phyloP scores from a whole-genome alignment of 1,140 invertebrate species.

The Pachypeltis micranthus region DNA sequence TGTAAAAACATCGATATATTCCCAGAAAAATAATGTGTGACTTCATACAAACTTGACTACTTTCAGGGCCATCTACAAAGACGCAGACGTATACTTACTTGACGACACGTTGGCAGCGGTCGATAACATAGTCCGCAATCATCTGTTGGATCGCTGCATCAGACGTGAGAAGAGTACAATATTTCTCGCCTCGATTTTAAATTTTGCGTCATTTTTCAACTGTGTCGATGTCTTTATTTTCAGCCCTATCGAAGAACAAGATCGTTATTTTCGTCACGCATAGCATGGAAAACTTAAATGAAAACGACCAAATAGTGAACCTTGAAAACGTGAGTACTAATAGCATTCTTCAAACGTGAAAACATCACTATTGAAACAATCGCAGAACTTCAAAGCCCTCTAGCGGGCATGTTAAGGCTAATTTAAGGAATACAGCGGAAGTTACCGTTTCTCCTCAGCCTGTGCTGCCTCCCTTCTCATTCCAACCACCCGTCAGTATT shows the following conservation, averaged over 20 bases:
- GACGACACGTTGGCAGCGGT: constrained; percentile 76
- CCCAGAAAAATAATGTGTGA: no score
- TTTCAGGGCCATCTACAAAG: constrained; percentile 57
- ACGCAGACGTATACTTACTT: constrained; percentile 68
- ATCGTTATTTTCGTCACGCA: constrained; percentile 71
- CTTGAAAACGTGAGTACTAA: constrained; percentile 55
- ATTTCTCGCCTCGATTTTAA: not conserved
- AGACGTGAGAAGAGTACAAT: constrained; percentile 20
- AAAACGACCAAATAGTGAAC: constrained; percentile 62
- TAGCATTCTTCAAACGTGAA: no score
- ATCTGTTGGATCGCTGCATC: constrained; percentile 59
- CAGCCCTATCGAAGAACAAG: constrained; percentile 41
- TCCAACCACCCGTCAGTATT: no score
- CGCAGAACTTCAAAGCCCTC: no score
- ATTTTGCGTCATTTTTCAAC: not conserved
- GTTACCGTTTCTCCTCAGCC: no score
- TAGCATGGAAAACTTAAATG: constrained; percentile 65
- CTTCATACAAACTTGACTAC: no score
- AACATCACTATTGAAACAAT: no score
- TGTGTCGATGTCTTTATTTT: not conserved
- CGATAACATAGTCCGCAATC: constrained; percentile 54
- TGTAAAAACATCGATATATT: no score
- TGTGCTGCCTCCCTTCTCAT: no score
- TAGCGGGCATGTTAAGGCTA: no score
- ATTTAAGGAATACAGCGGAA: no score